phyloP scores from a whole-genome alignment of 2,797 vertebrate species.

The Sebastolobus altivelis region DNA sequence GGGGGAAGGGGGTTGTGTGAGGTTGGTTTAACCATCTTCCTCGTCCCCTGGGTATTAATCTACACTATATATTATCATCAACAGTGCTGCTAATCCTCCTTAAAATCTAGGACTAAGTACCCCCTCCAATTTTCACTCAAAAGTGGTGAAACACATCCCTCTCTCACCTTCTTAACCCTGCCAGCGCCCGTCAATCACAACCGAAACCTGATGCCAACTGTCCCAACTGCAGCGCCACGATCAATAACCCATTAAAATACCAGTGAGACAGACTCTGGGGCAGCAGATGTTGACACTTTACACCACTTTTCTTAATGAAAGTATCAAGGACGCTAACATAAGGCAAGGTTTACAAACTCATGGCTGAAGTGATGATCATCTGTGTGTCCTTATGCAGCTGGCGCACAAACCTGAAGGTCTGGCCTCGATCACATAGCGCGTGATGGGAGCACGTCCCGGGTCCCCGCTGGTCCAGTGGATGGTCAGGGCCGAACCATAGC shows the following conservation, averaged over 20 bases:
- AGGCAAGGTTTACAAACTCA: background rate
- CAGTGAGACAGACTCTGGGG: conserved; percentile 30
- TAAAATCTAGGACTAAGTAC: conserved; percentile 21
- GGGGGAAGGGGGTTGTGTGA: background rate
- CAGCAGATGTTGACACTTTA: conserved; percentile 66
- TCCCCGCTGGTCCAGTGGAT: conserved; percentile 97
- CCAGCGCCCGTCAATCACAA: conserved; percentile 64
- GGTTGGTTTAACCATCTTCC: conserved; percentile 8
- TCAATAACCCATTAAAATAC: conserved; percentile 77
- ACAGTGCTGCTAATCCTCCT: conserved; percentile 6
- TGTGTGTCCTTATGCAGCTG: background rate
- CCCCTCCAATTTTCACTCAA: conserved; percentile 12
- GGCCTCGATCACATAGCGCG: conserved; percentile 96
- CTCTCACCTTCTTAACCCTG: conserved; percentile 42
- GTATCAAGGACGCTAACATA: background rate
- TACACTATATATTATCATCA: conserved; percentile 1
- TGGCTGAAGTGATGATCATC: background rate
- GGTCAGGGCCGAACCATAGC: conserved; percentile 93
- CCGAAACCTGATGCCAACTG: conserved; percentile 62
- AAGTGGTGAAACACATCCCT: conserved; percentile 38
- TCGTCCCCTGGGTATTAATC: conserved; percentile 1
- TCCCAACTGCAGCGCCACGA: conserved; percentile 49
- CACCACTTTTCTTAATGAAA: conserved; percentile 45
- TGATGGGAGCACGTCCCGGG: conserved; percentile 93
- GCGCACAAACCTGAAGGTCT: conserved; percentile 91